Percentiles rank a stretch among this genome's conserved stretches.
Evolutionary conservation across 2,113 vertebrate genomes (phyloP).

Genomic region (Elgaria multicarinata): DNA sequence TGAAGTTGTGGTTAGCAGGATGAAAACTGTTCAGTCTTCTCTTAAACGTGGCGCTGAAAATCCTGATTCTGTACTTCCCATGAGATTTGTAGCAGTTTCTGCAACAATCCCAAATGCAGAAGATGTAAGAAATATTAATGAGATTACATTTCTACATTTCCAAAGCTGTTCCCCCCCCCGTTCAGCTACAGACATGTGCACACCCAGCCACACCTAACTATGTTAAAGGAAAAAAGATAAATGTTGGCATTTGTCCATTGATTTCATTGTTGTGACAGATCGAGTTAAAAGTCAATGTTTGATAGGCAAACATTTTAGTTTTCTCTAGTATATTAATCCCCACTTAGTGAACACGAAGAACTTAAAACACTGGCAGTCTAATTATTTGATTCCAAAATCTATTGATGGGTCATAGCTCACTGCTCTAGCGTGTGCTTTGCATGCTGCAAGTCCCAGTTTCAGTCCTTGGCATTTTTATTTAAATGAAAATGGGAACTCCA

Average conservation of each 20-base stretch:
- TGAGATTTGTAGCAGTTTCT: constrained; percentile 95
- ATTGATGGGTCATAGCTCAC: neutral
- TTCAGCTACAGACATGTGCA: neutral
- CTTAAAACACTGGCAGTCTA: neutral
- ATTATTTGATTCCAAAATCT: neutral
- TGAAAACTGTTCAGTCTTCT: constrained; percentile 91
- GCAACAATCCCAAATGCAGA: constrained; percentile 95
- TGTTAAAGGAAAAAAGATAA: neutral
- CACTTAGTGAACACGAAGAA: constrained; percentile 10
- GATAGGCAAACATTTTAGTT: constrained; percentile 21
- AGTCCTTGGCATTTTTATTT: neutral
- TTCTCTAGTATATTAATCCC: constrained; percentile 10
- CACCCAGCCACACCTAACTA: neutral
- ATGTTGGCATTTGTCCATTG: neutral
- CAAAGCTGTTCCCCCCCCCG: neutral
- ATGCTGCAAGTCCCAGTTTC: neutral
- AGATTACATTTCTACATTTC: constrained; percentile 18
- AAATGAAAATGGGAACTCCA: neutral
- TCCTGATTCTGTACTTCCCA: constrained; percentile 61
- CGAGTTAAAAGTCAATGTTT: constrained; percentile 1
- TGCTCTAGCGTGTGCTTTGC: neutral
- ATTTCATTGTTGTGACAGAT: neutral
- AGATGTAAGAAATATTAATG: constrained; percentile 84
- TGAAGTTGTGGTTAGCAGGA: constrained; percentile 96
- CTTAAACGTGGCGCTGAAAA: constrained; percentile 72